phyloP scores from a whole-genome alignment of 2,888 invertebrate genomes.

The Corythucha ciliata region DNA sequence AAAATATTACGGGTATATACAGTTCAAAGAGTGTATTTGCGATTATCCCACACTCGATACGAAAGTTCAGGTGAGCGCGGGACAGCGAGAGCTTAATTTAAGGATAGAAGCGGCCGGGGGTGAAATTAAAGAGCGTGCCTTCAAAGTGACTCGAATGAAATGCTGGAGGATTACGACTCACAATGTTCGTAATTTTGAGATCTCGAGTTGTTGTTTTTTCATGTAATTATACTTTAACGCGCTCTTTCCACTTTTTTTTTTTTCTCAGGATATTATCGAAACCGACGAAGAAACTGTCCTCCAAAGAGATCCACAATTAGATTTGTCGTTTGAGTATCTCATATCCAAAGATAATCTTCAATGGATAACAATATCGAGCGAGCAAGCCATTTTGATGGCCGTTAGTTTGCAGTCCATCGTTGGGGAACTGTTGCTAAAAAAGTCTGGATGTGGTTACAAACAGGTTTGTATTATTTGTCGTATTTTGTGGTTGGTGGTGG shows the following conservation, averaged over 20 bases:
- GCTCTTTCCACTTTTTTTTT: not conserved
- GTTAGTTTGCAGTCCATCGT: conserved; percentile 91
- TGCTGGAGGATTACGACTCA: conserved; percentile 95
- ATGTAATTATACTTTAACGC: not conserved
- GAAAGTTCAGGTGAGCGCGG: conserved; percentile 66
- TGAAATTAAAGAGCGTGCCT: conserved; percentile 69
- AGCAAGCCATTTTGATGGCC: conserved; percentile 90
- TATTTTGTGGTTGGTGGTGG: not conserved
- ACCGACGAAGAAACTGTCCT: conserved; percentile 30
- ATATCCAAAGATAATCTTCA: conserved; percentile 82
- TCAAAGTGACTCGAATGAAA: conserved; percentile 90
- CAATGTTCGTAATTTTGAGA: conserved; percentile 47
- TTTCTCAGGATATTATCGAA: conserved; percentile 26
- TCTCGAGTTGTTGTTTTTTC: not conserved
- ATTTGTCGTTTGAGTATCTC: conserved; percentile 90
- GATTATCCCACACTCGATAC: conserved; percentile 66
- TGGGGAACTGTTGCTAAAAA: conserved; percentile 76
- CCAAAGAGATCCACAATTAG: conserved; percentile 47
- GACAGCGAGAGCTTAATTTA: conserved; percentile 75
- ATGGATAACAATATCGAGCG: conserved; percentile 87
- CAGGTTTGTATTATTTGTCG: conserved; percentile 37
- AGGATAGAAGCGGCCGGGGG: conserved; percentile 49
- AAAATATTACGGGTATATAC: conserved; percentile 82
- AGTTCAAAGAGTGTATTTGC: conserved; percentile 62
- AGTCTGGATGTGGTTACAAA: conserved; percentile 50